These are phyloP conservation scores for Goniozus legneri DNA, from an alignment of 1,140 invertebrate species.

Conservation along the genomic window DNA sequence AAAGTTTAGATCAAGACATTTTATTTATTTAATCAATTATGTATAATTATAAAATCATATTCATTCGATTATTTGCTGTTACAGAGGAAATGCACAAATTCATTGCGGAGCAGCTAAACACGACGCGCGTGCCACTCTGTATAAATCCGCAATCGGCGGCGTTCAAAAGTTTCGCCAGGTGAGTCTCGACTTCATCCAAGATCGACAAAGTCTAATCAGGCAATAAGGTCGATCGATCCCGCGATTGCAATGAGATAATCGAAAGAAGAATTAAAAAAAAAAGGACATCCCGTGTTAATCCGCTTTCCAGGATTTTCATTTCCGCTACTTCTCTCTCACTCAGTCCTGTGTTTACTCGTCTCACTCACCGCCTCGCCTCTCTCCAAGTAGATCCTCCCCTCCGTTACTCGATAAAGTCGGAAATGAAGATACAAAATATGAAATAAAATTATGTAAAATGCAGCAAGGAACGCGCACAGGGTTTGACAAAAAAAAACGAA, in stretches of 20 bases:
- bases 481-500: neutral
- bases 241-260: neutral
- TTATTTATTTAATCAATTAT: too few relatives aligned
- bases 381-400: neutral
- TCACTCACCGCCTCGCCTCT: neutral
- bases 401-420: slow-evolving; percentile 8
- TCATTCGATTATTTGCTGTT: slow-evolving; percentile 54
- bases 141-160: slow-evolving; percentile 99
- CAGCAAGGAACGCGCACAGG: neutral
- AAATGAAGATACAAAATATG: neutral
- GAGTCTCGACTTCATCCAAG: too few relatives aligned
- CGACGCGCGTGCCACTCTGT: slow-evolving; percentile 91
- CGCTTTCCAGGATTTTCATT: neutral
- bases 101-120: slow-evolving; percentile 92
- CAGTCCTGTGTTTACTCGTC: neutral
- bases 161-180: slow-evolving; percentile 99
- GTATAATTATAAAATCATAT: too few relatives aligned
- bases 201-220: neutral
- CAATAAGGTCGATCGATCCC: slow-evolving; percentile 3
- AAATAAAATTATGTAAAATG: slow-evolving; percentile 1
- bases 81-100: slow-evolving; percentile 98
- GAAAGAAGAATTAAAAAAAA: neutral
- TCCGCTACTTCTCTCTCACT: neutral
- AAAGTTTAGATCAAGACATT: too few relatives aligned
- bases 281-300: neutral